Evolutionary conservation across 1,140 invertebrate species (phyloP), one percentile per base, ranked within the genome.

Genomic region (Pararge aegeria): DNA sequence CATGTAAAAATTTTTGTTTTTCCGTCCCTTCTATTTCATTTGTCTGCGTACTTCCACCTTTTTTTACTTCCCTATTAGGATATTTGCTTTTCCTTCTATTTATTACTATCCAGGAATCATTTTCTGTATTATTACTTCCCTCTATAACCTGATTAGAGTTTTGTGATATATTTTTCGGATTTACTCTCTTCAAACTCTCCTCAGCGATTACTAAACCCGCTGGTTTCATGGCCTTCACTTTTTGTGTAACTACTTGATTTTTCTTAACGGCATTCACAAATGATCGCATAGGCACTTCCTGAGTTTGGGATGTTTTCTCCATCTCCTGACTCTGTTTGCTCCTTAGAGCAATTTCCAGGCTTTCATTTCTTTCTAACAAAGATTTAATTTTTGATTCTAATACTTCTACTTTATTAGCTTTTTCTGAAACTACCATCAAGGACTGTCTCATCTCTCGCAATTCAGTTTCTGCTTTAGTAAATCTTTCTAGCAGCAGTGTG

Each of bases 1-100:
- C 40, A 49, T 67, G 65, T 48, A 67, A 56, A 40, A 46, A 60
- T 59, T 67, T 67, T 15, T 63, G 51, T 12, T 29, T 29, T 48
- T 66, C 64, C n/a, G 30, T 61, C 1, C 58, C 64, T 55, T 58
- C 5, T 13, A 57, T 50, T 9, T 34, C 16, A 2, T 7, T 12
- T 4, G 27, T 10, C n/a, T 34, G 53, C n/a, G 15, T 51, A 19
- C 24, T 59, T 30, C 46, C 55, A 20, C 62, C 62, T 42, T 27
- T 54, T 27, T 50, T 58, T 21, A 58, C 51, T 34, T 54, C 61
- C 1, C 1, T 54, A n/a, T 5, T 59, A 5, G 55, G 37, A 27
- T 51, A 59, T 34, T 18, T 42, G 5, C n/a, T 51, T 29, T 55
- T 59, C 27, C 19, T 64, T 7, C 38, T 48, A 12, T 55, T 58